These are phyloP conservation scores for Orius insidiosus DNA, from an alignment of 1,140 invertebrate genomes.

Conservation along the genomic window DNA sequence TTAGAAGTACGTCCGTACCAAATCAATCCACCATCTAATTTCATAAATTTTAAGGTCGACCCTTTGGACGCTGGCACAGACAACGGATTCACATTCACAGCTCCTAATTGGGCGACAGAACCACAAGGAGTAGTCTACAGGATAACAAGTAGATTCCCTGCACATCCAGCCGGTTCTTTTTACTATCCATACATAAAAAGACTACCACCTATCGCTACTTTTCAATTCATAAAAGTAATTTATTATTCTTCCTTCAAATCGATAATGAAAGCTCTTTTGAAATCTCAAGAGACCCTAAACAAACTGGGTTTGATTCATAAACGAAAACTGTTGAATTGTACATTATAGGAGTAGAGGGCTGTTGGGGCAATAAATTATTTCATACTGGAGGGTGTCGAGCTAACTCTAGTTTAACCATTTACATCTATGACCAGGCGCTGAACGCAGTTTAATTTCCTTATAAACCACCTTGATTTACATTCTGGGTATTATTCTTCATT, in stretches of 20 bases:
- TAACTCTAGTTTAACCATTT: no score
- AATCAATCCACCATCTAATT: not conserved
- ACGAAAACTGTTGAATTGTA: no score
- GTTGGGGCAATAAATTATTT: no score
- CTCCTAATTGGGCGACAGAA: constrained; percentile 79
- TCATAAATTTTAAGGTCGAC: constrained; percentile 44
- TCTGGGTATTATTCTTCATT: not conserved
- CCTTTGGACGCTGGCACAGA: constrained; percentile 94
- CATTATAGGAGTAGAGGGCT: no score
- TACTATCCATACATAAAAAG: constrained; percentile 76
- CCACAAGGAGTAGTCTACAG: constrained; percentile 77
- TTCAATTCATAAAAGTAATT: constrained; percentile 71
- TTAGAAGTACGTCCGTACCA: constrained; percentile 53
- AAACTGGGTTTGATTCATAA: no score
- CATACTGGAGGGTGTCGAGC: no score
- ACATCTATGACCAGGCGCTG: not conserved
- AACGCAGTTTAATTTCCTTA: not conserved
- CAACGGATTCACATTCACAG: constrained; percentile 92
- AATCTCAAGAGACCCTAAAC: no score
- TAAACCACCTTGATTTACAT: constrained; percentile 1
- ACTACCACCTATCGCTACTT: constrained; percentile 76
- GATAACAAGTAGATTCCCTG: constrained; percentile 79
- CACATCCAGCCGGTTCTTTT: constrained; percentile 85
- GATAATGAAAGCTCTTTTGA: not conserved
- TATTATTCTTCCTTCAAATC: not conserved